Evolutionary conservation across 2,888 invertebrate genomes (phyloP).

Genomic region (Chrysotoxum bicinctum): DNA sequence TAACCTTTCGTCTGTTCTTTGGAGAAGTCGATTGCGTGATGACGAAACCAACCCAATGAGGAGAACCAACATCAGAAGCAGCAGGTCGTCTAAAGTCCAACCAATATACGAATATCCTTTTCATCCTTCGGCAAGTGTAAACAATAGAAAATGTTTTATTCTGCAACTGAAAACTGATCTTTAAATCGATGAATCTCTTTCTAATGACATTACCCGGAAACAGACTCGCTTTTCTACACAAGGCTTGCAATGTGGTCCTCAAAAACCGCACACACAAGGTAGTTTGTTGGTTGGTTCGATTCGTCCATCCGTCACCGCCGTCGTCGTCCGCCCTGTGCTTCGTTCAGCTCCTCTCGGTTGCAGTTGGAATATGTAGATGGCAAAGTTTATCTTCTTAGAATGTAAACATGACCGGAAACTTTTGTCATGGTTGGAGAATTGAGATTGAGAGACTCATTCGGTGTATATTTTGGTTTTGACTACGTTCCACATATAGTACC

Average conservation of each 20-base stretch:
- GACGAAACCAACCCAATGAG: neutral
- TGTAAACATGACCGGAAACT: constrained; percentile 70
- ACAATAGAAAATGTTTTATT: constrained; percentile 35
- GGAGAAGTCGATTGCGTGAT: constrained; percentile 41
- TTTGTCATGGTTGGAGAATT: constrained; percentile 58
- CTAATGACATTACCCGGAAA: constrained; percentile 45
- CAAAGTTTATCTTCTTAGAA: constrained; percentile 67
- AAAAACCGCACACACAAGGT: constrained; percentile 46
- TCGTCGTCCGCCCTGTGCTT: neutral
- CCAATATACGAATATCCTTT: constrained; percentile 15
- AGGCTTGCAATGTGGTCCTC: constrained; percentile 45
- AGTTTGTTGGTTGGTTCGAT: neutral
- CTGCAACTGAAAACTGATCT: constrained; percentile 46
- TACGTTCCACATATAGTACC: neutral
- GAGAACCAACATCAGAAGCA: neutral
- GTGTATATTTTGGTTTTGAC: constrained; percentile 51
- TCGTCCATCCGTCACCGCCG: neutral
- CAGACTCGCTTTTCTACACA: constrained; percentile 44
- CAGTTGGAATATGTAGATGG: constrained; percentile 44
- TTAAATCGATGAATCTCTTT: constrained; percentile 36
- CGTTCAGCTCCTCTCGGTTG: neutral
- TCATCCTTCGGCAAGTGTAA: constrained; percentile 13
- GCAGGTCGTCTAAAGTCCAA: neutral
- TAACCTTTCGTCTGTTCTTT: constrained; percentile 28
- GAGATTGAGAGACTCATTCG: constrained; percentile 47